phyloP scores from a whole-genome alignment of 2,888 invertebrate genomes.

The Phlogophora meticulosa region DNA sequence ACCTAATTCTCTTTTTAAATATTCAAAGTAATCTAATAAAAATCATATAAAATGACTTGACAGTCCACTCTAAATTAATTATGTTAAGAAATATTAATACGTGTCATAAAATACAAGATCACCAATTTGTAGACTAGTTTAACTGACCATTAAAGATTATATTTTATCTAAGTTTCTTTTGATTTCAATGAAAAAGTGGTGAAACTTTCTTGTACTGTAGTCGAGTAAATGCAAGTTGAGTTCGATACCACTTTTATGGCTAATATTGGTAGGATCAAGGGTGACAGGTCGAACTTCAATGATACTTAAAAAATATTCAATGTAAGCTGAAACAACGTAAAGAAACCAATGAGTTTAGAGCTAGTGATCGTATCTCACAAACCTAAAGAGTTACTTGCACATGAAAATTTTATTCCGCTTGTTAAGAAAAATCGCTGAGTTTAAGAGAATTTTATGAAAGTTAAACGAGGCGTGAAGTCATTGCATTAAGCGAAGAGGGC shows the following conservation, averaged over 20 bases:
- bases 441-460: constrained; percentile 89
- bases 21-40: constrained; percentile 60
- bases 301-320: constrained; percentile 1
- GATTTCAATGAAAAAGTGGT: constrained; percentile 11
- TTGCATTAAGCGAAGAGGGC: constrained; percentile 89
- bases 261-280: not conserved
- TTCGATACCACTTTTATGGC: not conserved
- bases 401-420: constrained; percentile 82
- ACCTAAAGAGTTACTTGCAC: constrained; percentile 63
- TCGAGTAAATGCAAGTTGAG: not conserved
- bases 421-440: constrained; percentile 88
- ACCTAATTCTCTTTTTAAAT: constrained; percentile 67
- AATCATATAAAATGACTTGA: constrained; percentile 52
- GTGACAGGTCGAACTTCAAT: not conserved
- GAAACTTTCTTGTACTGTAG: constrained; percentile 2
- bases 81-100: constrained; percentile 54
- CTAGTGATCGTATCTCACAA: constrained; percentile 34
- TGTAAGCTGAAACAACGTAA: constrained; percentile 24
- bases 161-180: constrained; percentile 29
- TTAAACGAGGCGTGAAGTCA: constrained; percentile 90
- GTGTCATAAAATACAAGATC: constrained; percentile 55
- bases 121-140: constrained; percentile 38
- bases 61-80: constrained; percentile 57
- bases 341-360: constrained; percentile 24
- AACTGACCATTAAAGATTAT: constrained; percentile 23